Percentiles rank a stretch among this genome's conserved stretches.
Conservation (phyloP, 2,888 invertebrate species). For the Molorchus minor region DNA sequence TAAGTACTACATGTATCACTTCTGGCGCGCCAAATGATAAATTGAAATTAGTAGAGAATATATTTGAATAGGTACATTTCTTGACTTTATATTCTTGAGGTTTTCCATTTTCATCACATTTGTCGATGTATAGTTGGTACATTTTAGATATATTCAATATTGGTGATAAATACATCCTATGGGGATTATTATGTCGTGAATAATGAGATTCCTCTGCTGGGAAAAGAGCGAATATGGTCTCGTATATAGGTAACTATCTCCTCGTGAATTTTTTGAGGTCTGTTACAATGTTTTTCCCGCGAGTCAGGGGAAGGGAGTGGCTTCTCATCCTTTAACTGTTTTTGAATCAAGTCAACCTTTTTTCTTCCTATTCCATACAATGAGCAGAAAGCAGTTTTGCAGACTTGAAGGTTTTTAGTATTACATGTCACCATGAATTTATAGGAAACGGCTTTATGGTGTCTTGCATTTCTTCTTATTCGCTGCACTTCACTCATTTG, state of each 20-base stretch:
- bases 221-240: constrained; percentile 18
- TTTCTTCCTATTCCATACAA: constrained; percentile 15
- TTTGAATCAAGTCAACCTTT: constrained; percentile 25
- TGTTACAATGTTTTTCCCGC: constrained; percentile 19
- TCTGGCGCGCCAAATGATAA: constrained; percentile 8
- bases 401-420: constrained; percentile 1
- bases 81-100: background rate
- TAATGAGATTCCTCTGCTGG: constrained; percentile 3
- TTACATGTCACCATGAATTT: background rate
- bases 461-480: background rate
- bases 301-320: constrained; percentile 17
- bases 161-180: constrained; percentile 2
- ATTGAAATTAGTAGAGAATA: constrained; percentile 11
- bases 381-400: constrained; percentile 16
- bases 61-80: background rate
- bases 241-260: constrained; percentile 11
- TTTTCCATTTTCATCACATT: constrained; percentile 1
- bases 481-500: background rate
- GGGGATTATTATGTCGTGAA: constrained; percentile 6
- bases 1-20: constrained; percentile 15
- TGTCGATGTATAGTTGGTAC: constrained; percentile 1
- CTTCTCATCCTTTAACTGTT: constrained; percentile 6
- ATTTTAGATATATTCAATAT: constrained; percentile 5
- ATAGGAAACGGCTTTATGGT: constrained; percentile 10
- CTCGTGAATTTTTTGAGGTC: constrained; percentile 21